These are phyloP conservation scores for Callithrix jacchus DNA, from an alignment of 2,113 vertebrate genomes.

Conservation along the genomic window DNA sequence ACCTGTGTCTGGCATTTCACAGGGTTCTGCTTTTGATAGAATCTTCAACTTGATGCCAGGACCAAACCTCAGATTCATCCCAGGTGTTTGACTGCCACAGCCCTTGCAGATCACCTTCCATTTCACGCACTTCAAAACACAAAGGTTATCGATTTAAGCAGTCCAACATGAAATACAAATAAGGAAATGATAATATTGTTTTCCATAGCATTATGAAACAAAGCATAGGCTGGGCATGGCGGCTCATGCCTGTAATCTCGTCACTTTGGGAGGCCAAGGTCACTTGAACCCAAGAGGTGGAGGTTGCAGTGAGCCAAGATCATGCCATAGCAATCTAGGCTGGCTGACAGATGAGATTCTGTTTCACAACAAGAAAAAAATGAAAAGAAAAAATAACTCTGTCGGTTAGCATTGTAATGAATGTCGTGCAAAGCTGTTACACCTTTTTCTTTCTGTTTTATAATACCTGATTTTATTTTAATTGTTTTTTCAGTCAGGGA, in stretches of 20 bases:
- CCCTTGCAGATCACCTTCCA: neutral
- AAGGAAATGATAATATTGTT: neutral
- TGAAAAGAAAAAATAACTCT: too few relatives aligned
- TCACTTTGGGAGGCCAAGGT: too few relatives aligned
- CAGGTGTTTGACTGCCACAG: neutral
- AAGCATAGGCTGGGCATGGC: rapidly evolving
- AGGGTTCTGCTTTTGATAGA: neutral
- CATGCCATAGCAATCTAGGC: too few relatives aligned
- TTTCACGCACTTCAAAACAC: neutral
- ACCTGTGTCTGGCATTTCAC: neutral
- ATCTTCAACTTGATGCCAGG: neutral
- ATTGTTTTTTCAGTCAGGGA: too few relatives aligned
- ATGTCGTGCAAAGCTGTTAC: neutral
- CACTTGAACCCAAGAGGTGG: too few relatives aligned
- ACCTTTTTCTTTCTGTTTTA: neutral
- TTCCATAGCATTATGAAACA: neutral
- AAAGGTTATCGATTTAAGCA: neutral
- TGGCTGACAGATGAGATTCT: too few relatives aligned
- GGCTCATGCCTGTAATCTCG: too few relatives aligned
- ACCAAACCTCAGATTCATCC: neutral
- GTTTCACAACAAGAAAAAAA: too few relatives aligned
- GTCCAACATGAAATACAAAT: neutral
- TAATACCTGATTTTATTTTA: too few relatives aligned
- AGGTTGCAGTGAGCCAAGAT: too few relatives aligned
- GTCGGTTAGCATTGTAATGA: neutral